A percentile compares a stretch with the other conserved stretches of the same genome.
phyloP scores from a whole-genome alignment of 2,797 vertebrate genomes.

The Notolepis coatsorum region DNA sequence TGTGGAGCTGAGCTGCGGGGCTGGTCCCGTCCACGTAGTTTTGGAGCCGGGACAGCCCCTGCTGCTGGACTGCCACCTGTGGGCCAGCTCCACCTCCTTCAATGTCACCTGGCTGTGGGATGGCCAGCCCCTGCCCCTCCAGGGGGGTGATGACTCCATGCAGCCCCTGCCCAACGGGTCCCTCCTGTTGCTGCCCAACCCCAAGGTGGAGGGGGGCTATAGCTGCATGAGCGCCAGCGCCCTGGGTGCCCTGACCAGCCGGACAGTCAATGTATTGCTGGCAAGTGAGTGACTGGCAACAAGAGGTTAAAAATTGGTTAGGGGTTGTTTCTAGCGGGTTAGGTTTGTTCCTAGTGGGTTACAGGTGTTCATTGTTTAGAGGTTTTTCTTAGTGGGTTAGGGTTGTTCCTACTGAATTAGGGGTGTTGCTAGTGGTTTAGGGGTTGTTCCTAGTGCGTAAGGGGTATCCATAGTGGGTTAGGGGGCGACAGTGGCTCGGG shows the following conservation, averaged over 20 bases:
- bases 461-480: too few relatives aligned
- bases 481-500: too few relatives aligned
- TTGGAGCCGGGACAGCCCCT: slow-evolving; percentile 84
- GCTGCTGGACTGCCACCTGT: slow-evolving; percentile 88
- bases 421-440: too few relatives aligned
- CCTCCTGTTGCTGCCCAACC: slow-evolving; percentile 78
- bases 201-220: slow-evolving; percentile 86
- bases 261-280: slow-evolving; percentile 85
- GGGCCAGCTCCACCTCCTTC: slow-evolving; percentile 72
- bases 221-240: slow-evolving; percentile 87
- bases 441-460: too few relatives aligned
- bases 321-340: too few relatives aligned
- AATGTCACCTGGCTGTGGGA: slow-evolving; percentile 92
- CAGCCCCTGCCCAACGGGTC: slow-evolving; percentile 88
- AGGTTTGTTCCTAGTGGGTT: too few relatives aligned
- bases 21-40: slow-evolving; percentile 86
- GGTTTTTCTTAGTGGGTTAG: too few relatives aligned
- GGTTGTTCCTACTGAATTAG: too few relatives aligned
- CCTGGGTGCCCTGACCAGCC: slow-evolving; percentile 89
- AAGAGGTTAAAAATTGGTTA: too few relatives aligned
- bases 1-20: slow-evolving; percentile 91
- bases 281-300: slow-evolving; percentile 86
- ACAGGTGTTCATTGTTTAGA: too few relatives aligned
- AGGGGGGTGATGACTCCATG: slow-evolving; percentile 72
- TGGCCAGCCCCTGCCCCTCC: slow-evolving; percentile 77